Evolutionary conservation across 1,140 invertebrate genomes (phyloP).

Genomic region (Lasaia peninsularis): DNA sequence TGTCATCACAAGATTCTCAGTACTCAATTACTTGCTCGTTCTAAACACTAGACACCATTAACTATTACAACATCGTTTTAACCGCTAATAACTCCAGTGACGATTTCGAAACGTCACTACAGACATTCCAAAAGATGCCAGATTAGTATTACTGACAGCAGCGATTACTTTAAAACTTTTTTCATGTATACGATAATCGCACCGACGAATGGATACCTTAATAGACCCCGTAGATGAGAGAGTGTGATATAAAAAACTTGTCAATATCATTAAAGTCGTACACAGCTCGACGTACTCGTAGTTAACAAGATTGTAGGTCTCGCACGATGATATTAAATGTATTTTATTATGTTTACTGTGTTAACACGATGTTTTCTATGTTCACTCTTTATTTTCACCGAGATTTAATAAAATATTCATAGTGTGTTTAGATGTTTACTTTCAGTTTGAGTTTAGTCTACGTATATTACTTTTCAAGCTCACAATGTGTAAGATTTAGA

Average conservation of each 20-base stretch:
- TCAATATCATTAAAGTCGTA: conserved; percentile 65
- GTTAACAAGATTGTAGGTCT: conserved; percentile 58
- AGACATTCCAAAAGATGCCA: conserved; percentile 54
- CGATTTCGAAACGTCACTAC: conserved; percentile 57
- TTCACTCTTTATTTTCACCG: conserved; percentile 32
- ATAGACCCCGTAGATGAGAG: conserved; percentile 43
- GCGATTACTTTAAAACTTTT: conserved; percentile 65
- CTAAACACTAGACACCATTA: conserved; percentile 26
- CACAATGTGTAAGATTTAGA: no score
- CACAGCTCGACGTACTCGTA: conserved; percentile 45
- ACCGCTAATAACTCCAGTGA: conserved; percentile 61
- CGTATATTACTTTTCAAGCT: no score
- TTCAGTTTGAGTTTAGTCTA: no score
- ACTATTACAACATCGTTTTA: conserved; percentile 53
- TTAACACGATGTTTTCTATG: conserved; percentile 28
- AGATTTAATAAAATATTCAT: not conserved
- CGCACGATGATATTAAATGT: conserved; percentile 28
- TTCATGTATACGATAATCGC: conserved; percentile 59
- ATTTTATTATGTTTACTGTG: conserved; percentile 49
- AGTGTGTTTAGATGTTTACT: no score
- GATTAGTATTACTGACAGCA: conserved; percentile 60
- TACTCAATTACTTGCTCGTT: not conserved
- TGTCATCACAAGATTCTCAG: not conserved
- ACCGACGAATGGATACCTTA: conserved; percentile 32
- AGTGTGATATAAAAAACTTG: conserved; percentile 52